These are phyloP conservation scores for Parnassius apollo DNA, from an alignment of 2,888 invertebrate genomes.

Conservation along the genomic window DNA sequence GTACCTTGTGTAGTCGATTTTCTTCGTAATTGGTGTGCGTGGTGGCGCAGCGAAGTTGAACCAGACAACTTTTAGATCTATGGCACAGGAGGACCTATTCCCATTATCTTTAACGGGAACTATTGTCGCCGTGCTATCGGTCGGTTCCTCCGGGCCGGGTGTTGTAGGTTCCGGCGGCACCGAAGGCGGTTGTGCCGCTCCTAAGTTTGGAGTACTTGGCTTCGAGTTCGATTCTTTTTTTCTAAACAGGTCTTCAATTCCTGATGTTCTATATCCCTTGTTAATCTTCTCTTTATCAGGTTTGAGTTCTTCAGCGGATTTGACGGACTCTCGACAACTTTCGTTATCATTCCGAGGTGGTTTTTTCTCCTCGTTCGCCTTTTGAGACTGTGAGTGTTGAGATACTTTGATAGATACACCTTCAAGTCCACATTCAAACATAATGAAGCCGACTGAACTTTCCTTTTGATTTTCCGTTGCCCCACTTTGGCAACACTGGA, in stretches of 20 bases:
- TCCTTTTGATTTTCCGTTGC: constrained; percentile 78
- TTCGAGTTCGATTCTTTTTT: constrained; percentile 80
- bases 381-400: constrained; percentile 89
- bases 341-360: constrained; percentile 56
- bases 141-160: constrained; percentile 63
- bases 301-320: constrained; percentile 72
- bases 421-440: constrained; percentile 98
- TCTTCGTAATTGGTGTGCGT: constrained; percentile 94
- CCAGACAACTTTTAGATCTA: constrained; percentile 95
- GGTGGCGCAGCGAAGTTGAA: constrained; percentile 99
- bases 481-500: constrained; percentile 58
- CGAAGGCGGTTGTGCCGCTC: constrained; percentile 59
- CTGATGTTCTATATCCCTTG: constrained; percentile 60
- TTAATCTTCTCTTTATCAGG: constrained; percentile 58
- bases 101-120: constrained; percentile 83
- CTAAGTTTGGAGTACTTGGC: constrained; percentile 80
- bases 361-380: constrained; percentile 84
- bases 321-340: constrained; percentile 71
- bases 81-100: constrained; percentile 91
- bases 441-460: constrained; percentile 92
- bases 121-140: constrained; percentile 60
- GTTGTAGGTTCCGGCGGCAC: constrained; percentile 53
- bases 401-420: constrained; percentile 89
- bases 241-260: constrained; percentile 72
- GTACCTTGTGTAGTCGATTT: constrained; percentile 95